phyloP scores from a whole-genome alignment of 2,113 vertebrate species.

The Egretta garzetta region DNA sequence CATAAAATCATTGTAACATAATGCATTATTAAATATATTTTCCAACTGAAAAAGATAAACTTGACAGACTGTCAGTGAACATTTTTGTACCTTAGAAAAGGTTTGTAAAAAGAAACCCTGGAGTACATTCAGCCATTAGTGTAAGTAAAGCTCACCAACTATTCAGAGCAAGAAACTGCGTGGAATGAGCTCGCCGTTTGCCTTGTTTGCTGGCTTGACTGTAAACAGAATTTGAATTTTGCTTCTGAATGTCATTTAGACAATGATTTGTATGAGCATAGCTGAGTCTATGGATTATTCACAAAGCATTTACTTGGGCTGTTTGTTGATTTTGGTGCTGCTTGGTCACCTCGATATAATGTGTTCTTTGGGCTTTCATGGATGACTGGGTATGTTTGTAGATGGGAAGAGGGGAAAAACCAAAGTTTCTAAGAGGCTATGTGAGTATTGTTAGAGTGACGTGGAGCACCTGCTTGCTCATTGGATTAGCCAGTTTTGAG shows the following conservation, averaged over 20 bases:
- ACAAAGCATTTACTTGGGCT: neutral
- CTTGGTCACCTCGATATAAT: neutral
- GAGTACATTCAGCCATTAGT: neutral
- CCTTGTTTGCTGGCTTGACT: neutral
- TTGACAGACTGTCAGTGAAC: constrained; percentile 61
- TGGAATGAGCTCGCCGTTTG: neutral
- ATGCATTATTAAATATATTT: constrained; percentile 78
- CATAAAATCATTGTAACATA: constrained; percentile 77
- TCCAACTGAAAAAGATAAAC: constrained; percentile 45
- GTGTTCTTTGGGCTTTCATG: neutral
- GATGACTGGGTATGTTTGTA: neutral
- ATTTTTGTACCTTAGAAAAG: constrained; percentile 47
- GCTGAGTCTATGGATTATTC: neutral
- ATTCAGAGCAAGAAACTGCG: neutral
- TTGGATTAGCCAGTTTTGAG: neutral
- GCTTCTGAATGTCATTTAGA: neutral
- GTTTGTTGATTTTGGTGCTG: neutral
- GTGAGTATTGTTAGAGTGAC: neutral
- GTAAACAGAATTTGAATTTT: neutral
- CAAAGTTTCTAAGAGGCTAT: neutral
- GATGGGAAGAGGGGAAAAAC: neutral
- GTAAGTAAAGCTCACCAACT: neutral
- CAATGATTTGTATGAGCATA: neutral
- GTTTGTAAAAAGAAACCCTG: neutral
- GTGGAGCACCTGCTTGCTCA: neutral